These are phyloP conservation scores for Pica pica DNA, from an alignment of 2,113 vertebrate species.

Conservation along the genomic window DNA sequence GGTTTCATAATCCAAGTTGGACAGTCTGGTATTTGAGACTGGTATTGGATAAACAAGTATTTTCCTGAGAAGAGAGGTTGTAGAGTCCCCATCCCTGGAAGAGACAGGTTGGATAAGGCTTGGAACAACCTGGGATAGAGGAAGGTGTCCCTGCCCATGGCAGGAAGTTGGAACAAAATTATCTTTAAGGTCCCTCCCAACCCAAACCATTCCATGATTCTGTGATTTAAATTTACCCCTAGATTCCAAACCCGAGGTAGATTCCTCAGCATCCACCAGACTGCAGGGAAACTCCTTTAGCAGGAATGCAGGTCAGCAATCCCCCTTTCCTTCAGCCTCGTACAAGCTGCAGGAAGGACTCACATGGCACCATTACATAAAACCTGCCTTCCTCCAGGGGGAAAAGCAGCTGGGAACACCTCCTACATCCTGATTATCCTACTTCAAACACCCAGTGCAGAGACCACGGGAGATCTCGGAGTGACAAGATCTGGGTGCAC, in stretches of 20 bases:
- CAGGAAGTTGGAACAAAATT: accelerated
- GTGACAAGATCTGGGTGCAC: not conserved
- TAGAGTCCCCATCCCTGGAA: not conserved
- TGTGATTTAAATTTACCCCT: not conserved
- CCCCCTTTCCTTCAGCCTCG: not conserved
- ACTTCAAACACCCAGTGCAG: not conserved
- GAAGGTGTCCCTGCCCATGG: not conserved
- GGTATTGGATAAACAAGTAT: not conserved
- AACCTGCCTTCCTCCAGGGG: not conserved
- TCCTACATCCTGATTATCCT: not conserved
- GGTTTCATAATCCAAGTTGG: not conserved
- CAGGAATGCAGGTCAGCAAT: not conserved
- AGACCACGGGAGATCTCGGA: not conserved
- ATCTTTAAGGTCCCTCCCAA: not conserved
- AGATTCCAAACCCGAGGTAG: not conserved
- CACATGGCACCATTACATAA: not conserved
- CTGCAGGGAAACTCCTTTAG: not conserved
- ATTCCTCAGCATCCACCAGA: not conserved
- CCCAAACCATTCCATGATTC: not conserved
- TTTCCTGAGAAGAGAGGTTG: not conserved
- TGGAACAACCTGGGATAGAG: not conserved
- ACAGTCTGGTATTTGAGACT: not conserved
- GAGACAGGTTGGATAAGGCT: not conserved
- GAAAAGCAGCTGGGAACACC: not conserved
- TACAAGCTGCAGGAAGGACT: not conserved